phyloP scores from a whole-genome alignment of 1,140 invertebrate species.

The Armadillidium nasatum region DNA sequence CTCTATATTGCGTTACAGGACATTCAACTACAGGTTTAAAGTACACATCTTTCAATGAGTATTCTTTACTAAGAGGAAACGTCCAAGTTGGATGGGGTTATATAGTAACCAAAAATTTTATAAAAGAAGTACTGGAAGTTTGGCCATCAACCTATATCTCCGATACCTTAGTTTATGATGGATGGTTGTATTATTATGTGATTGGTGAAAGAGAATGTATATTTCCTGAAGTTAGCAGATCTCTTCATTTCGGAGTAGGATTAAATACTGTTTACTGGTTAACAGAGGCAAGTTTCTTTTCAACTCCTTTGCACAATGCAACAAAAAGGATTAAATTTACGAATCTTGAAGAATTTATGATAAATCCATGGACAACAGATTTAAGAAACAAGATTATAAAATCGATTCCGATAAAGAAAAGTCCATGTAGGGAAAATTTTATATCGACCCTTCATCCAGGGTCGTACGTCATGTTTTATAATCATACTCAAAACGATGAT shows the following conservation, averaged over 20 bases:
- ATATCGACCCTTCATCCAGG: neutral
- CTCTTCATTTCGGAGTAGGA: slow-evolving; percentile 10
- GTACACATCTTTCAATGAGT: neutral
- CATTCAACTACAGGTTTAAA: neutral
- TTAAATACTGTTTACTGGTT: neutral
- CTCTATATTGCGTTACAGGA: slow-evolving; percentile 21
- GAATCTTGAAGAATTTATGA: neutral
- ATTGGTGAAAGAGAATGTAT: slow-evolving; percentile 16
- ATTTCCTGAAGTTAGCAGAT: slow-evolving; percentile 15
- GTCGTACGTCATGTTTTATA: neutral
- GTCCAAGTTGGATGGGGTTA: slow-evolving; percentile 28
- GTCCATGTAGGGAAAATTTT: slow-evolving; percentile 9
- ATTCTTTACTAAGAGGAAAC: slow-evolving; percentile 8
- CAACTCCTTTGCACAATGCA: neutral
- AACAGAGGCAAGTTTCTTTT: neutral
- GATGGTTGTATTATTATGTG: slow-evolving; percentile 7
- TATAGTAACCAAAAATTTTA: neutral
- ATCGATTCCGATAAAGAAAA: neutral
- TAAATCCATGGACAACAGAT: neutral
- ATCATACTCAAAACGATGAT: too few species aligned
- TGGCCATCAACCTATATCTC: neutral
- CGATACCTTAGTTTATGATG: neutral
- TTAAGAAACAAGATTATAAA: neutral
- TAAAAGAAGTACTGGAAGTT: neutral
- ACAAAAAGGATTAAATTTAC: neutral